Percentiles rank a stretch among this genome's conserved stretches.
Conservation (phyloP, 1,140 invertebrate species). For the Brachionus koreanus region DNA sequence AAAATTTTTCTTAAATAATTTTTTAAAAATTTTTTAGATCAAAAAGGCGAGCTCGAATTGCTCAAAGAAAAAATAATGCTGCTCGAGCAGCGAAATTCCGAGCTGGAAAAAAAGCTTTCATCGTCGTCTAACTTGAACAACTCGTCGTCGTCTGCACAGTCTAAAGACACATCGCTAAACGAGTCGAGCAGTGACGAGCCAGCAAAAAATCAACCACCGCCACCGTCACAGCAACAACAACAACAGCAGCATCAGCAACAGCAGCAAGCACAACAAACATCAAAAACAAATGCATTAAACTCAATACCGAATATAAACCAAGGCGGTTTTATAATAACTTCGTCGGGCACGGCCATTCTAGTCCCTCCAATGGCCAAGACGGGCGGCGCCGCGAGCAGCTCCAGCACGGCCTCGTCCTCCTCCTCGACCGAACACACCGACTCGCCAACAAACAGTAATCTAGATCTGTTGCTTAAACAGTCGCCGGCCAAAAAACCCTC, state of each 20-base stretch:
- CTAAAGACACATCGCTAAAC: conserved; percentile 24
- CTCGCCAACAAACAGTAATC: neutral
- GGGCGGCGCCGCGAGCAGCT: neutral
- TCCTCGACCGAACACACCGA: neutral
- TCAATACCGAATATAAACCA: conserved; percentile 44
- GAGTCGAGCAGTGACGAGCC: conserved; percentile 7
- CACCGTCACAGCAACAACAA: neutral
- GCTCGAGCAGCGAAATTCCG: conserved; percentile 31
- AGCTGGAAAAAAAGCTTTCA: conserved; percentile 35
- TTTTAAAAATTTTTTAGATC: neutral
- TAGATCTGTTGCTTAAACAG: neutral
- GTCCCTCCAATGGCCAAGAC: conserved; percentile 25
- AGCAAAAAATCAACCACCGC: neutral
- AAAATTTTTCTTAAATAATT: neutral
- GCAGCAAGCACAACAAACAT: neutral
- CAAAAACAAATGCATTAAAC: neutral
- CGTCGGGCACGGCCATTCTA: conserved; percentile 12
- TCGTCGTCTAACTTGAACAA: conserved; percentile 9
- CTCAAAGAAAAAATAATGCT: conserved; percentile 36
- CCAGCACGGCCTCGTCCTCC: neutral
- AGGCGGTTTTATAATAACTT: conserved; percentile 42
- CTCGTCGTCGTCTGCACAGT: neutral
- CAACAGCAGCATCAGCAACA: neutral
- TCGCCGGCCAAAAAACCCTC: conserved; percentile 8
- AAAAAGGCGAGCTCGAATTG: conserved; percentile 23